phyloP scores from a whole-genome alignment of 2,888 invertebrate species.

The Trichopria drosophilae region DNA sequence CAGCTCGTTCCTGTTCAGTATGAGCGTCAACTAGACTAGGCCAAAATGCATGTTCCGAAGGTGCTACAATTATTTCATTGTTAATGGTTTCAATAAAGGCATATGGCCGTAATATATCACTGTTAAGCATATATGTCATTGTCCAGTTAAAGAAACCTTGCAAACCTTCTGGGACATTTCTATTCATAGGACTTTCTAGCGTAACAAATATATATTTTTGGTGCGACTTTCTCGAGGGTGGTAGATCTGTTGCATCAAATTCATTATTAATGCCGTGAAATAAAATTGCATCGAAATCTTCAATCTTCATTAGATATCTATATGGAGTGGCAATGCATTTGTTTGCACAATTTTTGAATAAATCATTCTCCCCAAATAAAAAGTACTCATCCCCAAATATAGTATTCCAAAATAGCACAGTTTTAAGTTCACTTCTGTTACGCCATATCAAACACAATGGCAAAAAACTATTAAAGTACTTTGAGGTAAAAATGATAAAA shows the following conservation, averaged over 20 bases:
- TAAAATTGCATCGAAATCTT: conserved; percentile 61
- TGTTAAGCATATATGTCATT: conserved; percentile 63
- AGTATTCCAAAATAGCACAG: conserved; percentile 49
- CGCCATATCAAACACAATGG: no score
- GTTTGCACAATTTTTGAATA: conserved; percentile 44
- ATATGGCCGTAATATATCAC: conserved; percentile 61
- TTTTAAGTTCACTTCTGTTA: no score
- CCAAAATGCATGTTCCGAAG: no score
- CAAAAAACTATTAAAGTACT: no score
- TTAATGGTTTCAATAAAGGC: conserved; percentile 48
- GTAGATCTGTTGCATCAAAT: conserved; percentile 49
- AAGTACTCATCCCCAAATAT: conserved; percentile 45
- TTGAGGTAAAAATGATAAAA: no score
- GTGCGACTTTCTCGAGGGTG: conserved; percentile 48
- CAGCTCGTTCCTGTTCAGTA: not conserved
- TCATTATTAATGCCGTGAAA: conserved; percentile 60
- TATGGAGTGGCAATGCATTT: conserved; percentile 60
- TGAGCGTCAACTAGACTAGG: not conserved
- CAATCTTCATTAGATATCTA: conserved; percentile 49
- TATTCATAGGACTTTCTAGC: conserved; percentile 58
- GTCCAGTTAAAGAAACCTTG: conserved; percentile 63
- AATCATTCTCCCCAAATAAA: conserved; percentile 41
- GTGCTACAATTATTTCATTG: no score
- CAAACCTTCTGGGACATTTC: no score
- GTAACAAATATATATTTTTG: conserved; percentile 62